Conservation (phyloP, 2,888 invertebrate species). For the Sarcophaga rosellei region DNA sequence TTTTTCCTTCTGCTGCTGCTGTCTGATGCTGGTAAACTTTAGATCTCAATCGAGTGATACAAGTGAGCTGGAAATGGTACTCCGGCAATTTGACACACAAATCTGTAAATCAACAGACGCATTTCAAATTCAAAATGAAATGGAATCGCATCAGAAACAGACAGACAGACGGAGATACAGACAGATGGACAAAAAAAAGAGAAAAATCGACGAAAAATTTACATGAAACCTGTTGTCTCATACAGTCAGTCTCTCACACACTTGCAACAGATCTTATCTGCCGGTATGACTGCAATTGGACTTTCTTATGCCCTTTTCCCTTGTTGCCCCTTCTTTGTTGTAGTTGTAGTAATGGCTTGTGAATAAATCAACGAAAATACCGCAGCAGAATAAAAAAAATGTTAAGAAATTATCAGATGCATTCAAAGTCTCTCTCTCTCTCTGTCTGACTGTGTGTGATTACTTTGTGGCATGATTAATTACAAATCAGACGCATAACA, state of each 20-base stretch:
- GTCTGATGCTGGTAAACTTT: neutral
- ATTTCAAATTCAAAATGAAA: conserved; percentile 52
- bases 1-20: neutral
- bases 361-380: conserved; percentile 38
- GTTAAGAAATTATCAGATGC: conserved; percentile 58
- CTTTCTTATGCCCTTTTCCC: neutral
- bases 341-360: neutral
- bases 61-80: conserved; percentile 39
- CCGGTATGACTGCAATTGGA: neutral
- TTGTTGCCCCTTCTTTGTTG: neutral
- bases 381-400: conserved; percentile 21
- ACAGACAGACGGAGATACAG: neutral
- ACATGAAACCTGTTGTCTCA: conserved; percentile 56
- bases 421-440: conserved; percentile 13
- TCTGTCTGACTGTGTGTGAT: conserved; percentile 13
- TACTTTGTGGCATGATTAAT: conserved; percentile 70
- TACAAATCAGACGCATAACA: conserved; percentile 71
- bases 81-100: conserved; percentile 52
- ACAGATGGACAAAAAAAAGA: conserved; percentile 24
- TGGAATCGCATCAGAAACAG: neutral
- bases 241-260: neutral
- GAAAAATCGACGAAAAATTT: conserved; percentile 7
- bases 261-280: neutral
- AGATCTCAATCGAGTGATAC: conserved; percentile 57
- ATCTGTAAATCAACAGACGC: conserved; percentile 59